phyloP scores from a whole-genome alignment of 2,797 vertebrate genomes.

The Denticeps clupeoides region DNA sequence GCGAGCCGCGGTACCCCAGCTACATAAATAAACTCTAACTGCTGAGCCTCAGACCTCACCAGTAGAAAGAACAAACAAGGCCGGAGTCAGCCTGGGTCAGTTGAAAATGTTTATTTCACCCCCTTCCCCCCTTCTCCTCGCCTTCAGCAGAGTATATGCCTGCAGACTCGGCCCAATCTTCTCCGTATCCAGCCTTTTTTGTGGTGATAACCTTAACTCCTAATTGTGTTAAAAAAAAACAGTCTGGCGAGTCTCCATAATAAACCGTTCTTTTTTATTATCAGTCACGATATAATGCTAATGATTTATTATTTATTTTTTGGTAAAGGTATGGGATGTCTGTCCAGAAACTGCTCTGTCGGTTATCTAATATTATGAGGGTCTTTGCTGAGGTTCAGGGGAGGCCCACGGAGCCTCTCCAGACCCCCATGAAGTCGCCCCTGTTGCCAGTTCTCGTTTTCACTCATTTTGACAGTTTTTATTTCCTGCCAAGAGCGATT shows the following conservation, averaged over 20 bases:
- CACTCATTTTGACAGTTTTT: slow-evolving; percentile 41
- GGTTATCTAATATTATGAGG: too few relatives aligned
- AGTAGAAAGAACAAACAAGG: slow-evolving; percentile 76
- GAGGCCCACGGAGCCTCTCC: too few relatives aligned
- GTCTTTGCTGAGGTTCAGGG: too few relatives aligned
- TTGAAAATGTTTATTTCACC: slow-evolving; percentile 71
- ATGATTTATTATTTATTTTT: too few relatives aligned
- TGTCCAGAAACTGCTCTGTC: too few relatives aligned
- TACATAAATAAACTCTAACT: slow-evolving; percentile 73
- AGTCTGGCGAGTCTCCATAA: too few relatives aligned
- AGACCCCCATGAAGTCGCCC: slow-evolving; percentile 7
- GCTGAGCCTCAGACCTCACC: slow-evolving; percentile 69
- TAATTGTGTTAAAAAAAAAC: too few relatives aligned
- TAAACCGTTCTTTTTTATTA: too few relatives aligned
- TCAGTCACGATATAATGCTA: too few relatives aligned
- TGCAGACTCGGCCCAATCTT: slow-evolving; percentile 20
- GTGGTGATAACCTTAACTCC: too few relatives aligned
- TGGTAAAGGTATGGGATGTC: too few relatives aligned
- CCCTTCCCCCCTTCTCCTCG: slow-evolving; percentile 17
- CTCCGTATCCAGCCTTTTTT: slow-evolving; percentile 23
- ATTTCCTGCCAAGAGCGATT: slow-evolving; percentile 36
- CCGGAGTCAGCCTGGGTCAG: slow-evolving; percentile 69
- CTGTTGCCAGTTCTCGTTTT: slow-evolving; percentile 30
- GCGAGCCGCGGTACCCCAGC: slow-evolving; percentile 58
- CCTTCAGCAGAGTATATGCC: slow-evolving; percentile 18